A percentile compares a stretch with the other conserved stretches of the same genome.
Evolutionary conservation across 2,888 invertebrate genomes (phyloP).

Genomic region (Acanthosepion esculentum): DNA sequence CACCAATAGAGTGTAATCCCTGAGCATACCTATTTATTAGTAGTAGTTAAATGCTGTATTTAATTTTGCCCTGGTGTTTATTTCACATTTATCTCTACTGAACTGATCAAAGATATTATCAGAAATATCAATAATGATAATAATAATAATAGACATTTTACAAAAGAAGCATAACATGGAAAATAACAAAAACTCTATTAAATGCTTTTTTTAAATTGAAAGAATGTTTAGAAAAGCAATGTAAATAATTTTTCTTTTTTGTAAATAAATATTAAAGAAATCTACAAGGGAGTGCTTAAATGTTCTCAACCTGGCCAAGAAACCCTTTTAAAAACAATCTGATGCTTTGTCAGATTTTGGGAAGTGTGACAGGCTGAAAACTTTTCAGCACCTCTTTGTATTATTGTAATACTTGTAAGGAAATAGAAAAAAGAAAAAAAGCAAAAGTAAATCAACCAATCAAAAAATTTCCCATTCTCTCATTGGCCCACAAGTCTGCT

Average conservation of each 20-base stretch:
- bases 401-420: background rate
- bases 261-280: conserved; percentile 12
- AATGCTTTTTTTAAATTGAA: background rate
- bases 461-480: background rate
- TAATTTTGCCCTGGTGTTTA: no score
- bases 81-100: background rate
- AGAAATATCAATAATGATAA: background rate
- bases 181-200: background rate
- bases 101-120: background rate
- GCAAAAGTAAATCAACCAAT: background rate
- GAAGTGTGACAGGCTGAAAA: no score
- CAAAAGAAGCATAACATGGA: background rate
- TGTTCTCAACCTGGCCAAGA: no score
- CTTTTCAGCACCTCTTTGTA: background rate
- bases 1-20: no score
- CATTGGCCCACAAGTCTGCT: background rate
- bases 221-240: background rate
- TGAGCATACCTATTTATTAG: no score
- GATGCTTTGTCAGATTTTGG: no score
- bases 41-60: background rate
- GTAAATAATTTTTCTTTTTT: background rate
- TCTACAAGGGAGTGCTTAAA: no score
- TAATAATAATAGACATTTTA: background rate
- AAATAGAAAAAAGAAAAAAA: background rate
- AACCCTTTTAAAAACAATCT: no score